A percentile compares a stretch with the other conserved stretches of the same genome.
Evolutionary conservation across 2,113 vertebrate genomes (phyloP).

Genomic region (Tringa solitaria): DNA sequence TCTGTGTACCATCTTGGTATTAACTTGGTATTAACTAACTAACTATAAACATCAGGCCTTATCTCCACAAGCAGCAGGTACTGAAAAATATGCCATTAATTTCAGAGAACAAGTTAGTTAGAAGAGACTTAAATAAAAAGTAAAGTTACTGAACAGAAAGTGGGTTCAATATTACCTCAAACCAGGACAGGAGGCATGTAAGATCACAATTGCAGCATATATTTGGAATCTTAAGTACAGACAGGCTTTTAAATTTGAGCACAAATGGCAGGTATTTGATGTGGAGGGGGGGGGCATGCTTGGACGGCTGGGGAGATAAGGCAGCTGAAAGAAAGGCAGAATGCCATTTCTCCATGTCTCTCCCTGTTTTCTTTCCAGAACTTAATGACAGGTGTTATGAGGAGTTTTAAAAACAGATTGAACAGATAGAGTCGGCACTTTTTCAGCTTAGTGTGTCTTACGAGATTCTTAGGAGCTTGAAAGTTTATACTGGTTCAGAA

Average conservation of each 20-base stretch:
- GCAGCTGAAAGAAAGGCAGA: background rate
- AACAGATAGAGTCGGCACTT: background rate
- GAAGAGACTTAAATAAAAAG: background rate
- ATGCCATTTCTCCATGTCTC: background rate
- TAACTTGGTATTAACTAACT: too few species aligned
- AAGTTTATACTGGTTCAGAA: background rate
- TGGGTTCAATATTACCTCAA: background rate
- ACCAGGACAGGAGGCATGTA: background rate
- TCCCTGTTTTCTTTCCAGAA: background rate
- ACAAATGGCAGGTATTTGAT: background rate
- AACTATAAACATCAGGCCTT: background rate
- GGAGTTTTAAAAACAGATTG: background rate
- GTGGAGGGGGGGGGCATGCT: fast-evolving
- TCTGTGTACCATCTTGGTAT: background rate
- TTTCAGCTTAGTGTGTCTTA: background rate
- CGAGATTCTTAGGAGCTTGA: background rate
- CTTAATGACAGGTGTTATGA: background rate
- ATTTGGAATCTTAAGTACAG: background rate
- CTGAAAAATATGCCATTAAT: background rate
- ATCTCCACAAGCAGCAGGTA: background rate
- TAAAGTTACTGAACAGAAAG: background rate
- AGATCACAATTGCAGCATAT: background rate
- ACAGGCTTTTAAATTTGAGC: background rate
- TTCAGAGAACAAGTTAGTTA: background rate
- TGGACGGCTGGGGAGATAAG: background rate